A percentile compares a stretch with the other conserved stretches of the same genome.
Conservation (phyloP, 2,797 vertebrate genomes). For the Mareca strepera region DNA sequence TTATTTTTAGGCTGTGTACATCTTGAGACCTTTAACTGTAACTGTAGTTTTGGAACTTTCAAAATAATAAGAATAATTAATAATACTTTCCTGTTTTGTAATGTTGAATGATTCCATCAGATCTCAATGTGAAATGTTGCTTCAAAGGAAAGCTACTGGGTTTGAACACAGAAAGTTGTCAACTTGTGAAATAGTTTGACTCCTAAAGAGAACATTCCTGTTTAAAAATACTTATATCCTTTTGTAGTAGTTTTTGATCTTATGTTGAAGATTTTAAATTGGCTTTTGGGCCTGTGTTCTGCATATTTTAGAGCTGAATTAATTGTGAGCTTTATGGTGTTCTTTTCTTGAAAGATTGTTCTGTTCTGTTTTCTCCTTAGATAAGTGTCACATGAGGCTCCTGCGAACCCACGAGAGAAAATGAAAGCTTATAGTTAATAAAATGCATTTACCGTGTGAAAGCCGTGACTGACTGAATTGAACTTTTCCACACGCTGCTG, state of each 20-base stretch:
- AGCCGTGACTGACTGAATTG: background rate
- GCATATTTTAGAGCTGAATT: background rate
- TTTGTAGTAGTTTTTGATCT: slow-evolving; percentile 50
- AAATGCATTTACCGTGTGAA: slow-evolving; percentile 25
- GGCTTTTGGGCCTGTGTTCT: background rate
- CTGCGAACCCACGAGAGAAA: background rate
- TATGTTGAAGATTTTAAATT: slow-evolving; percentile 15
- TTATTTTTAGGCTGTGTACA: background rate
- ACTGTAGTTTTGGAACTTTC: background rate
- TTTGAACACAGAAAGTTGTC: background rate
- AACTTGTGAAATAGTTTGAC: slow-evolving; percentile 1
- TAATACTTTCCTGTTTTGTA: background rate
- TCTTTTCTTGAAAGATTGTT: background rate
- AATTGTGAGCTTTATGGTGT: background rate
- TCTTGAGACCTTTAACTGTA: background rate
- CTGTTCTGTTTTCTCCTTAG: background rate
- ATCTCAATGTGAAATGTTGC: background rate
- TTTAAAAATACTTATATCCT: slow-evolving; percentile 37
- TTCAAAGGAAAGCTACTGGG: slow-evolving; percentile 41
- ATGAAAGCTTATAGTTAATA: slow-evolving; percentile 21
- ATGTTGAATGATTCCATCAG: background rate
- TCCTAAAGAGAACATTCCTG: background rate
- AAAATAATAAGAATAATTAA: slow-evolving; percentile 23
- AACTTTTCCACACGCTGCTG: background rate
- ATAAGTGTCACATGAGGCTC: background rate